Base-by-base conservation (phyloP, 2,888 invertebrate genomes). In the Mesochorus sp. region DNA sequence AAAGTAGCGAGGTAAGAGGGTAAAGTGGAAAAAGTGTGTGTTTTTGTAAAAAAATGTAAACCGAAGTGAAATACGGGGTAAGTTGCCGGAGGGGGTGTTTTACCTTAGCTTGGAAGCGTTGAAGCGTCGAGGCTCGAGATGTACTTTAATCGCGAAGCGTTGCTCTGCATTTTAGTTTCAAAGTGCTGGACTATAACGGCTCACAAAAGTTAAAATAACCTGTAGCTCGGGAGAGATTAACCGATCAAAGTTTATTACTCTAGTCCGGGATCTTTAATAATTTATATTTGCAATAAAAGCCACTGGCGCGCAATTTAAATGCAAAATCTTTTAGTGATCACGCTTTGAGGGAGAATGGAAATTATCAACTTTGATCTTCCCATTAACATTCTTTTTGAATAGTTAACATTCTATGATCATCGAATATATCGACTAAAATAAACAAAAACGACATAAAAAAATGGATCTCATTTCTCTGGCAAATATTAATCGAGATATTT, bases 111-210 rank as follows among this genome's bases (percentile, higher is more conserved):
- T 19, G 12, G 34, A 53, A 61, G 75, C 44, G 68, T 68, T 62
- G 68, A 70, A 47, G 72, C 59, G 53, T 66, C 37, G 66, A 61
- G 44, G 26, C 55, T 51, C 74, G 44, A 61, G 59, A 49, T 57
- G 64, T 57, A 66, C 53, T 66, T 62, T 44, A 76, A 76, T 67
- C 57, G 66, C 47, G 44, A 10, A 72, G 47, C n/a, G n/a, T n/a
- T n/a, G 59, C 72, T 39, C 53, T 28, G 26, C 37, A 61, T 61
- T 44, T 67, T 53, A 61, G 59, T 64, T 59, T 49, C 57, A 53
- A 47, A 76, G 70, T 70, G 55, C 62, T 61, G 14, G 61, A 17
- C 19, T 44, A n/a, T 14, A 26, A 34, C 42, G 44, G 28, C 28
- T 28, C 4, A n/a, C n/a, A 28, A 61, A 77, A 77, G 44, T 72